Conservation (phyloP, 2,113 vertebrate genomes). For the Mola mola region DNA sequence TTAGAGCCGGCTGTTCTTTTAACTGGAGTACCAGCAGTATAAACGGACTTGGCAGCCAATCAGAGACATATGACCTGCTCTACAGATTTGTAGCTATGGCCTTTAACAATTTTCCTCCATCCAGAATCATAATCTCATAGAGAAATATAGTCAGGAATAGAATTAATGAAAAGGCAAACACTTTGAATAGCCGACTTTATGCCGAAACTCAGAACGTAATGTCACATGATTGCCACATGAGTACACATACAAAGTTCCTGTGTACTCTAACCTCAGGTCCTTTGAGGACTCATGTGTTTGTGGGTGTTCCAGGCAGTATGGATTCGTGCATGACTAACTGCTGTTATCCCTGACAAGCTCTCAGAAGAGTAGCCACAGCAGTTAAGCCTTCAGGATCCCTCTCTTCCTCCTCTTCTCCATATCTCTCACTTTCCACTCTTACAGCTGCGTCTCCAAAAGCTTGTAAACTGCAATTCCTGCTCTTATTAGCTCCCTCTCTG, state of each 20-base stretch:
- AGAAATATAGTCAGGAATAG: no score
- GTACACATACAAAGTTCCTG: constrained; percentile 1
- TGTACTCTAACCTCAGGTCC: constrained; percentile 21
- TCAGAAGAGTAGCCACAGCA: constrained; percentile 35
- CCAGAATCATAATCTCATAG: no score
- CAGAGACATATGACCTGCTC: no score
- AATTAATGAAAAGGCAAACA: no score
- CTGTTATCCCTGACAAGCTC: constrained; percentile 48
- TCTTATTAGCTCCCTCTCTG: constrained; percentile 4
- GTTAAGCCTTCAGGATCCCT: constrained; percentile 45
- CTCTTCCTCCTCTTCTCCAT: constrained; percentile 33
- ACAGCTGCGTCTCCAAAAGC: constrained; percentile 20
- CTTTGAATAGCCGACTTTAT: no score
- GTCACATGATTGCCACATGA: constrained; percentile 6
- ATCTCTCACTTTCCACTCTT: constrained; percentile 13
- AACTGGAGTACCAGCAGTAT: no score
- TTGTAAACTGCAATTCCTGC: constrained; percentile 17
- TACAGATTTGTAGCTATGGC: no score
- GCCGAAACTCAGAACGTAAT: no score
- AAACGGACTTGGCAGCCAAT: no score
- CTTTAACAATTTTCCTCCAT: no score
- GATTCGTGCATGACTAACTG: constrained; percentile 60
- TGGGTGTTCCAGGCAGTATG: constrained; percentile 43
- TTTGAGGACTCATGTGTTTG: constrained; percentile 8
- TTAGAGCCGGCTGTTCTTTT: no score